Evolutionary conservation across 1,140 invertebrate species (phyloP), one percentile per base, ranked within the genome.

Genomic region (Drosophila fuyamai): DNA sequence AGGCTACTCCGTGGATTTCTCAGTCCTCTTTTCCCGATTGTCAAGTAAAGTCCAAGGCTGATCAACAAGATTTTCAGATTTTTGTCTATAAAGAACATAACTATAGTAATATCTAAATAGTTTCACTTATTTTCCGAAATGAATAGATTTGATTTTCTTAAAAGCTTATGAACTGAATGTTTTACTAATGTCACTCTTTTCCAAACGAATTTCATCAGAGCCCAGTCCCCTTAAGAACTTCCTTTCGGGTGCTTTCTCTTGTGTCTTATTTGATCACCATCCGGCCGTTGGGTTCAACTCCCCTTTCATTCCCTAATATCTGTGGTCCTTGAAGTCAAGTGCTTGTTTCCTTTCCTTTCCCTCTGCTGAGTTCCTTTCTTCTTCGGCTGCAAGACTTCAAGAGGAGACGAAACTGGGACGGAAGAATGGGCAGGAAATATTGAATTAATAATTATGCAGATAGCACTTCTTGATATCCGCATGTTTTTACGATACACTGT

Each of bases 401-500:
- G 71, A 57, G 51, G 57, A 43, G 16, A 43, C 36, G 47, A 29
- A 50, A 62, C 40, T 65, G 70, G 40, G 32, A 36, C 32, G 54
- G 61, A 23, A 48, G 54, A 46, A 43, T 23, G 14, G 65, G 78
- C 79, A 86, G 81, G 81, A 85, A 88, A 79, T 82, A 83, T 88
- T 79, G 83, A 83, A 89, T 86, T 86, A 65, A 82, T 76, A 85
- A 85, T 82, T 88, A 81, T 82, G 76, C 41, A 78, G 67, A 78
- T 82, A 76, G 62, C 43, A 60, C 76, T 55, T 48, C 55, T 61
- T 68, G 60, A 76, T 80, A 65, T 51, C 55, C 50, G 53, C 79
- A 63, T 71, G 76, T 59, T 81, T 76, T 76, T 57, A 63, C 44
- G 56, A 75, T 56, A 54, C 79, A 55, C 75, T 53, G 57, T 50